Percentiles rank a stretch among this genome's conserved stretches.
These are phyloP conservation scores for Drosophila cognata DNA, from an alignment of 2,888 invertebrate genomes.

Conservation along the genomic window DNA sequence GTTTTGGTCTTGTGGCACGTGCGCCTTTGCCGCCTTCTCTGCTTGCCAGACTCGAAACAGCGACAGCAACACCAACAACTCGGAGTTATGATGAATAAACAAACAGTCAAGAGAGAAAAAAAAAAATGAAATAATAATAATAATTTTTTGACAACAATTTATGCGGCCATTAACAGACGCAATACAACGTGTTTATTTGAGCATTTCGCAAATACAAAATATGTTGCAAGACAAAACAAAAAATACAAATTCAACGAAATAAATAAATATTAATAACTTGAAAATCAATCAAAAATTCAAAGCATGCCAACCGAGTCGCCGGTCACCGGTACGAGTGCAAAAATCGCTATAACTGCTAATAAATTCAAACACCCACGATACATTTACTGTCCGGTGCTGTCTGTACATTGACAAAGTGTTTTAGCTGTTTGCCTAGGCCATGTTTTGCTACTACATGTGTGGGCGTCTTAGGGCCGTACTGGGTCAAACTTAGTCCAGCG, in stretches of 20 bases:
- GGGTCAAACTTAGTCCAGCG: constrained; percentile 30
- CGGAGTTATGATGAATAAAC: constrained; percentile 66
- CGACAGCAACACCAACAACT: constrained; percentile 19
- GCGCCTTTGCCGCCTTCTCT: constrained; percentile 50
- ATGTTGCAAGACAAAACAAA: constrained; percentile 7
- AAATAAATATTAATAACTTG: constrained; percentile 71
- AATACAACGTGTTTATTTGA: constrained; percentile 77
- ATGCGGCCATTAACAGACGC: constrained; percentile 75
- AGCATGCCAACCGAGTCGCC: constrained; percentile 47
- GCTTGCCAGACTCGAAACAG: constrained; percentile 21
- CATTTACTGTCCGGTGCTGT: constrained; percentile 9
- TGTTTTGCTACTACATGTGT: constrained; percentile 21
- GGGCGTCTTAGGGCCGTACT: constrained; percentile 21
- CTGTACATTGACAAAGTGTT: constrained; percentile 41
- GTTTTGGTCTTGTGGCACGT: constrained; percentile 60
- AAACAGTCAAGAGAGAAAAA: constrained; percentile 46
- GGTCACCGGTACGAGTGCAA: constrained; percentile 51
- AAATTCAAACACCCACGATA: constrained; percentile 75
- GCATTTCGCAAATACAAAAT: constrained; percentile 58
- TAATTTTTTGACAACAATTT: constrained; percentile 74
- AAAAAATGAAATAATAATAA: constrained; percentile 56
- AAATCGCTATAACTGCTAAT: constrained; percentile 67
- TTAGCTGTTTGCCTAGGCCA: constrained; percentile 31
- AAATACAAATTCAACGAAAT: constrained; percentile 38
- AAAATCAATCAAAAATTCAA: constrained; percentile 78